Evolutionary conservation across 2,888 invertebrate species (phyloP).

Genomic region (Ophion slaviceki): DNA sequence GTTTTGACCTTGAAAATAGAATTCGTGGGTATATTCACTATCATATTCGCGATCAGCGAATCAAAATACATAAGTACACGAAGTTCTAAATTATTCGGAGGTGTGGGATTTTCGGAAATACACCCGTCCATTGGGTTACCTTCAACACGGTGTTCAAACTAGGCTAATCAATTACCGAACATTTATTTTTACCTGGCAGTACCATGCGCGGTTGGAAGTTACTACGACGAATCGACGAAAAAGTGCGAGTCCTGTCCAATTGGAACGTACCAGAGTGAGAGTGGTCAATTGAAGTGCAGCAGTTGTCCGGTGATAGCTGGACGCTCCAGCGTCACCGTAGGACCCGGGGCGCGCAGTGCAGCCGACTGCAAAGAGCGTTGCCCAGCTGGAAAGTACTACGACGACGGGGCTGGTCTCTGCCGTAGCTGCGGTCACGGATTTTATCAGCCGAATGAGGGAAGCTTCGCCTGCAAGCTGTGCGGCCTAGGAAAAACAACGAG

Average conservation of each 20-base stretch:
- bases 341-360: conserved; percentile 93
- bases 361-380: conserved; percentile 97
- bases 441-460: conserved; percentile 95
- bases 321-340: conserved; percentile 94
- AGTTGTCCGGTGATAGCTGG: conserved; percentile 96
- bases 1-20: no score
- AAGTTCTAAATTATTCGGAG: no score
- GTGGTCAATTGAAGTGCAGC: conserved; percentile 94
- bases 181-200: conserved; percentile 84
- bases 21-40: no score
- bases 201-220: conserved; percentile 96
- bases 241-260: conserved; percentile 93
- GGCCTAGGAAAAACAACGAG: conserved; percentile 96
- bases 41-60: no score
- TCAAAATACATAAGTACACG: no score
- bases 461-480: conserved; percentile 94
- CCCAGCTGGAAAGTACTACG: conserved; percentile 96
- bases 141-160: no score
- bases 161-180: background rate
- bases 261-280: conserved; percentile 97
- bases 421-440: conserved; percentile 97
- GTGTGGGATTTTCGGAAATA: no score
- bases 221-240: conserved; percentile 90
- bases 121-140: no score
- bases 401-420: conserved; percentile 94